Evolutionary conservation across 2,113 vertebrate genomes (phyloP), one percentile per base, ranked within the genome.

Genomic region (Micronycteris hirsuta): DNA sequence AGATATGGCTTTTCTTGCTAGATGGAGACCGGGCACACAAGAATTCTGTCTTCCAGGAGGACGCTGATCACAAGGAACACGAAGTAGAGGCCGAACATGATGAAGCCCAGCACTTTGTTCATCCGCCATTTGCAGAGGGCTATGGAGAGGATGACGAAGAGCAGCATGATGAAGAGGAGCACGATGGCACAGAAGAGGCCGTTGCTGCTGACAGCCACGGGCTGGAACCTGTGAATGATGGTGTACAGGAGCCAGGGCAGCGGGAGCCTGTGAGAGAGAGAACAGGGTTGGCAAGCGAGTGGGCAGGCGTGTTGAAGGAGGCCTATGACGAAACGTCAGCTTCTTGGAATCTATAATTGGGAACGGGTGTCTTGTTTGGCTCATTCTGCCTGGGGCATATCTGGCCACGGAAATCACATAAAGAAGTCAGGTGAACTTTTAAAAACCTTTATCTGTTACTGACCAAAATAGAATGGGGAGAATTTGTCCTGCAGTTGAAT

Each of bases 121-220:
- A 99, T 99, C 92, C 95, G 99, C 99, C 99, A 99, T 93, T 99
- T 99, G 99, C 99, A 99, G 97, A 99, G 98, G 52, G 99, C 99
- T 22, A 99, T 99, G 97, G 99, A 99, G 93, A 99, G 98, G 98
- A 99, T 99, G 98, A 99, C 99, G 70, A 99, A 99, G 82, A 99
- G 98, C 76, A 99, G 98, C 99, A 99, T 99, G 98, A 99, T 98
- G 98, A 99, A 99, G 97, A 99, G 99, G 56, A 99, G 99, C 94
- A 99, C 99, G 36, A 99, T 99, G 3, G 99, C 99, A 2, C 99
- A 99, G 99, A 99, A 99, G 80, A 99, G 98, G 74, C 99, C 99
- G 2, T 99, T 99, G 98, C 99, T 99, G 98, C 99, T 99, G 95
- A 99, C 99, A 3, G 97, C 71, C 97, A 99, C 99, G 0, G 99